Evolutionary conservation across 2,113 vertebrate genomes (phyloP), one percentile per base, ranked within the genome.

Genomic region (Planiliza haematocheilus): DNA sequence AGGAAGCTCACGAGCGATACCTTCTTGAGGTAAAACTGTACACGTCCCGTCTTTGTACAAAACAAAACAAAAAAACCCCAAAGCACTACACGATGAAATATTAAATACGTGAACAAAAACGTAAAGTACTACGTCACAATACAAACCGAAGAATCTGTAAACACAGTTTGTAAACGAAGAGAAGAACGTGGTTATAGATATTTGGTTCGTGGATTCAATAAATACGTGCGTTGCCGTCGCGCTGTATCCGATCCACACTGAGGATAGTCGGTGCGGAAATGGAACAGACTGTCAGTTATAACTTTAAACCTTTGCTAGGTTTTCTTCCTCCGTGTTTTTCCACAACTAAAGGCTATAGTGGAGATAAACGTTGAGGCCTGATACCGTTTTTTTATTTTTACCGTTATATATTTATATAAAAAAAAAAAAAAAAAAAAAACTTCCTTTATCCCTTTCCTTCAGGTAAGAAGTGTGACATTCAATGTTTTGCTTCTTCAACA

Each of bases 181-280:
- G 18, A 79, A 77, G 49, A 61, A 59, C 74, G 63, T 74, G 78
- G 84, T 87, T 77, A 81, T 17, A 85, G 38, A 79, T 81, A 87
- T 91, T 91, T 91, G 88, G 90, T 89, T 68, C 77, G 74, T 86
- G 72, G 48, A 48, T 75, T 81, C 73, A 78, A 84, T 89, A 89
- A 87, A 86, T 90, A 87, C 8, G 10, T 48, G 64, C 48, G 49
- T 45, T n/a, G n/a, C n/a, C n/a, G 58, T 72, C 80, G 57, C 13
- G 53, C 21, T 60, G 37, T 80, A 51, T 78, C 30, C 34, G 63
- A 62, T 68, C 51, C 68, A 86, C 61, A 83, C 55, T 62, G 57
- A 79, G n/a, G 76, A 63, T 58, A 78, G 85, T 90, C 84, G 83
- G 81, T 83, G 88, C 83, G 83, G 78, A 83, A 73, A 68, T 80